Conservation (phyloP, 1,140 invertebrate species). For the Drosophila lowei region DNA sequence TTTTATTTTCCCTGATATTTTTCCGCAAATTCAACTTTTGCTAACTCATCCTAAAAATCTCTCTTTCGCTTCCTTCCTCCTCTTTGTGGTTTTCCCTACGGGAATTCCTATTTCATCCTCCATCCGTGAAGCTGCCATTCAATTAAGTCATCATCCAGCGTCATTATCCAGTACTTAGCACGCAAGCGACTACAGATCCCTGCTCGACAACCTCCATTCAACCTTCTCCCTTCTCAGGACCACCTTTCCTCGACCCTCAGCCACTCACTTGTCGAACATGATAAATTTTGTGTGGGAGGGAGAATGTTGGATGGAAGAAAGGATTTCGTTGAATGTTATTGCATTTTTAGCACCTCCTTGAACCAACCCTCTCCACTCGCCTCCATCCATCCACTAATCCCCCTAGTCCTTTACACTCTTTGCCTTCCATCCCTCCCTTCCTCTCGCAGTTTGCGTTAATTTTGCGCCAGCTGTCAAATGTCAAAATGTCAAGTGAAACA, state of each 20-base stretch:
- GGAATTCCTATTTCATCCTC: too few species aligned
- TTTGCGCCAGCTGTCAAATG: conserved; percentile 76
- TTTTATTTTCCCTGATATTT: background rate
- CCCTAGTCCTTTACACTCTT: background rate
- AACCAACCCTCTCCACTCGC: background rate
- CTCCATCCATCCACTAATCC: background rate
- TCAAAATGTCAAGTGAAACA: conserved; percentile 79
- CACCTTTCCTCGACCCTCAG: conserved; percentile 8
- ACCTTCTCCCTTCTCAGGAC: background rate
- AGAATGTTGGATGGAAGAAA: conserved; percentile 45
- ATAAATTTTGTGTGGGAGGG: conserved; percentile 58
- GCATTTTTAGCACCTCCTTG: conserved; percentile 52
- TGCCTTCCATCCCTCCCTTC: background rate
- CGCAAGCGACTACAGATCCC: conserved; percentile 11
- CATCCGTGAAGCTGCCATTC: conserved; percentile 32
- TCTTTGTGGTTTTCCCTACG: too few species aligned
- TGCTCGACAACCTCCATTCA: background rate
- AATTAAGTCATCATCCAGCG: conserved; percentile 55
- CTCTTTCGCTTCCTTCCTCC: conserved; percentile 4
- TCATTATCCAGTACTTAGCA: conserved; percentile 35
- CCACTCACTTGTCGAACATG: conserved; percentile 68
- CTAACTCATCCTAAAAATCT: conserved; percentile 33
- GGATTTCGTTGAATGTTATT: conserved; percentile 45
- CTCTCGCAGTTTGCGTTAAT: conserved; percentile 55
- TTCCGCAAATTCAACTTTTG: conserved; percentile 30